Conservation (phyloP, 2,888 invertebrate species). For the Drosophila villosipedis region DNA sequence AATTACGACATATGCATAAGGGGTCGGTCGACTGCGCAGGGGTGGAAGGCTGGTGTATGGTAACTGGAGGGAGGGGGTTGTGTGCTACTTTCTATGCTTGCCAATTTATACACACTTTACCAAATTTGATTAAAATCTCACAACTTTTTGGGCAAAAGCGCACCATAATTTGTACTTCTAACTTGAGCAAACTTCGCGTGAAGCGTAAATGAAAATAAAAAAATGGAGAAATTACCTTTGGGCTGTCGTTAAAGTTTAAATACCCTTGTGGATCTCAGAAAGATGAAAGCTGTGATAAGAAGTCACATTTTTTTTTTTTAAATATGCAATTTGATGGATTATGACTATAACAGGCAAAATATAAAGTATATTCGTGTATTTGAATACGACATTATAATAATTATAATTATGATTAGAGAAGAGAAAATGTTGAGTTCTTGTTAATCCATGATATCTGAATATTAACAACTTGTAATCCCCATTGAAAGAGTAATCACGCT, state of each 20-base stretch:
- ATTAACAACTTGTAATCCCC: background rate
- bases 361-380: background rate
- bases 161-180: slow-evolving; percentile 50
- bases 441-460: background rate
- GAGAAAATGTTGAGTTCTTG: background rate
- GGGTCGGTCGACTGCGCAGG: slow-evolving; percentile 23
- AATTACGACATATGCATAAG: slow-evolving; percentile 70
- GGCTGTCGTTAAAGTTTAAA: slow-evolving; percentile 1
- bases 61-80: slow-evolving; percentile 4
- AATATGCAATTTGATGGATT: background rate
- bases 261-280: background rate
- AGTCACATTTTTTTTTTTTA: background rate
- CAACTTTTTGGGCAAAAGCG: slow-evolving; percentile 41
- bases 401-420: background rate
- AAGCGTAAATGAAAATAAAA: slow-evolving; percentile 24
- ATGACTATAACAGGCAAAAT: background rate
- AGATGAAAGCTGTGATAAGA: background rate
- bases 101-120: slow-evolving; percentile 79
- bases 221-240: background rate
- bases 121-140: slow-evolving; percentile 79
- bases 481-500: too few species aligned
- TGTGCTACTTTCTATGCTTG: slow-evolving; percentile 48
- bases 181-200: slow-evolving; percentile 60
- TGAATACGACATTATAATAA: background rate
- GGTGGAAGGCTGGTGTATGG: background rate